Evolutionary conservation across 2,797 vertebrate genomes (phyloP), one percentile per base, ranked within the genome.

Genomic region (Sebastes vulpes): DNA sequence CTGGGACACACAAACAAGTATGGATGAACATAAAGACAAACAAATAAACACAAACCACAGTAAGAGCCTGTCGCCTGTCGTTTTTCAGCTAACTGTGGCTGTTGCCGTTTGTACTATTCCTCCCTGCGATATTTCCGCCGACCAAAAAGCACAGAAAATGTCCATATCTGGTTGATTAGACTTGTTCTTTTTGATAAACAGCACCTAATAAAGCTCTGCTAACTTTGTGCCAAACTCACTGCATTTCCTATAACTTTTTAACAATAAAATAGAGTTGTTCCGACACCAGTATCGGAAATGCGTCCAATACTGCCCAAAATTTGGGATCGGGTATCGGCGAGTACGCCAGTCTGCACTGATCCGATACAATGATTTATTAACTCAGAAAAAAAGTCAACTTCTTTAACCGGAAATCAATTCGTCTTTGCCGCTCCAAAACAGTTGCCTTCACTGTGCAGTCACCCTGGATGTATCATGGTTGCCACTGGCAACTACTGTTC

Each of bases 1-100:
- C 97, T 88, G 80, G 20, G 25, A 32, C 12, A 80, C 23, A 76
- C 9, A 69, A 28, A 76, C 6, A 79, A 10, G 18, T 3, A 9
- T 1, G 18, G 14, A 56, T 65, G 3, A 78, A 71, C 32, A 82
- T 4, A 26, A 48, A 29, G 6, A 68, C 48, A 65, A 16, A 50
- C 28, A 65, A 14, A 48, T 46, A 18, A 46, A 18, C 32, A 38
- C 18, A n/a, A 23, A 61, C 42, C 59, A 38, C 59, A 38, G 12
- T 4, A 12, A 12, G 59, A 11, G 18, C 3, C 29, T 20, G 21
- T 59, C 26, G 9, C 18, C 58, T 14, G 9, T 9, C 5, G 18
- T 12, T 25, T 54, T 25, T 23, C 21, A 14, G 11, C 21, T 25
- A 11, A 10, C 52, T 54, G 52, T 21, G 20, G 20, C 2, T 46